Evolutionary conservation across 2,797 vertebrate genomes (phyloP), one percentile per base, ranked within the genome.

Genomic region (Sebastes taczanowskii): DNA sequence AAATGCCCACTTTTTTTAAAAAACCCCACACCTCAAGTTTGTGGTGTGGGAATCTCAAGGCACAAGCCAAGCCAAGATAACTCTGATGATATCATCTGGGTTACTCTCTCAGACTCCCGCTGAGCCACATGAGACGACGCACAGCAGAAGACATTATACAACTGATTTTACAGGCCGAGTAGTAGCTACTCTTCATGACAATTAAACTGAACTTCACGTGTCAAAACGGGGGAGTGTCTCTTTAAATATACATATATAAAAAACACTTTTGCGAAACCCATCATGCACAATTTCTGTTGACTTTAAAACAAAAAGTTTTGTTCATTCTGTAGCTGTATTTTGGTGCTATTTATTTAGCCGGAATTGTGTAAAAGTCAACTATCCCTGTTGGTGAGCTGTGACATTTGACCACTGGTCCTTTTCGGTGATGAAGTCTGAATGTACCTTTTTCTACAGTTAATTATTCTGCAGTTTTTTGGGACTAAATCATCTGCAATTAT

Each of bases 61-160:
- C 71, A 56, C 3, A 11, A 38, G 29, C 58, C 64, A 81, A 71
- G 67, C 74, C 80, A 58, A 73, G 58, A 77, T 82, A 77, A 77
- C 70, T 74, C 63, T 11, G 18, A 49, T 73, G 49, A 67, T 38
- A 77, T 81, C 68, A 71, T 76, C n/a, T 16, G n/a, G 27, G 71
- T 59, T 66, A 25, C 56, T 61, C 66, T 62, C 32, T 67, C 38
- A 61, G 62, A 52, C 13, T 49, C 27, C 46, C 67, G 16, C 72
- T 38, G 60, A 46, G 30, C 42, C 32, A 23, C 64, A 55, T 29
- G 8, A 68, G 49, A 68, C 20, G 29, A 20, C n/a, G 0, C 5
- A 49, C 42, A 49, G 42, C n/a, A 61, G 53, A 56, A 3, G 22
- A 30, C 52, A 61, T 35, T 53, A 60, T 5, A 49, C 14, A 6